Evolutionary conservation across 2,888 invertebrate genomes (phyloP), one percentile per base, ranked within the genome.

Genomic region (Molorchus minor): DNA sequence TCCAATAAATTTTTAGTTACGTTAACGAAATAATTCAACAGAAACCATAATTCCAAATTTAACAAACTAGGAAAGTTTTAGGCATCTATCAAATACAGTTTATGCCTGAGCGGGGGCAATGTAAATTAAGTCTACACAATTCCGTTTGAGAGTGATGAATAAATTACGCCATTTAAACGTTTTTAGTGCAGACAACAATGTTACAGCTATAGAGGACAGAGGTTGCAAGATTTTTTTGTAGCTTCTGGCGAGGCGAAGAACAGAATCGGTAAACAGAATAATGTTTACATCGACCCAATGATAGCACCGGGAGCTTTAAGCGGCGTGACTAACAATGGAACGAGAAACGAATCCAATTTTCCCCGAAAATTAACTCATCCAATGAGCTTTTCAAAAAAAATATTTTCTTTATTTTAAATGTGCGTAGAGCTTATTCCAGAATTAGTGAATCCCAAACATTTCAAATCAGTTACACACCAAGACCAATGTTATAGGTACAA

Each of bases 231-330:
- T 10, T 36, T 55, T 43, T 16, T 44, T 54, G 21, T 35, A 33
- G 25, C 10, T 41, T 29, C n/a, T 30, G 21, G n/a, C 36, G n/a
- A n/a, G 44, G 13, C 20, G 33, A 55, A 45, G 45, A 55, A 55
- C 45, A 17, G 47, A 56, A 41, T 33, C 21, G 43, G 25, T 5
- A 20, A 38, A 44, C 47, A 41, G 47, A 49, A 49, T 20, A 25
- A 46, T 46, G 36, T 55, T 55, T 55, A 55, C 55, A 55, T 21
- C n/a, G 55, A 46, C 45, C 46, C 55, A 38, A 17, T 21, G 55
- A 55, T 55, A 16, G 55, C 55, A 21, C 12, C 15, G 46, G 20
- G 15, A 36, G 55, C 46, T 49, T 46, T 25, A 8, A 7, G 7
- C 36, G 19, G 35, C 21, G 40, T 40, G 15, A 15, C 8, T 45